phyloP scores from a whole-genome alignment of 2,888 invertebrate genomes.

The Heteromurus nitidus region DNA sequence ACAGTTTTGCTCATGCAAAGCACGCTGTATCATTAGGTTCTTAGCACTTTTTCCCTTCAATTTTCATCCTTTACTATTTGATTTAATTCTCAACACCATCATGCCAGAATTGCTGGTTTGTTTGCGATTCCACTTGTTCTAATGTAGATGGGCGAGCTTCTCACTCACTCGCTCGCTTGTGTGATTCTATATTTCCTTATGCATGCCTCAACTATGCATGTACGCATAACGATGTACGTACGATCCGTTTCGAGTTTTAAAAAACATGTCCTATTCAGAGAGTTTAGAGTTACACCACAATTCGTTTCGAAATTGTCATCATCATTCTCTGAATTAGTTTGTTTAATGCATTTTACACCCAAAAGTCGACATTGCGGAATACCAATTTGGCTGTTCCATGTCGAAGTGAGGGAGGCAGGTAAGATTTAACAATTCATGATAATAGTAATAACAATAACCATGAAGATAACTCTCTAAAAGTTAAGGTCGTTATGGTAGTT shows the following conservation, averaged over 20 bases:
- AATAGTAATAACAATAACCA: neutral
- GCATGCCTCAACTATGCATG: neutral
- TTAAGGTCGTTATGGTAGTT: neutral
- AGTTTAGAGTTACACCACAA: too few species aligned
- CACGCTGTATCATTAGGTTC: conserved; percentile 48
- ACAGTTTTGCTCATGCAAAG: conserved; percentile 63
- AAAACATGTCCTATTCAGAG: neutral
- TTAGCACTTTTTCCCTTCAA: conserved; percentile 52
- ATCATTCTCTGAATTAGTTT: conserved; percentile 10
- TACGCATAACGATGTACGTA: neutral
- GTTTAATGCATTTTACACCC: neutral
- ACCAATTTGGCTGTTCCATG: neutral
- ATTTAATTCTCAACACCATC: conserved; percentile 54
- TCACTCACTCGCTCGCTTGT: neutral
- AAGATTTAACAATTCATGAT: conserved; percentile 9
- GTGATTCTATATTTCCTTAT: neutral
- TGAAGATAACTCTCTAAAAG: too few species aligned
- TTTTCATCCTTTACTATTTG: conserved; percentile 40
- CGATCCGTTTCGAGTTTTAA: too few species aligned
- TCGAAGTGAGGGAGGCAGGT: neutral
- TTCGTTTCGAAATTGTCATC: conserved; percentile 15
- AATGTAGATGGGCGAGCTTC: neutral
- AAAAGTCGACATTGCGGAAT: neutral
- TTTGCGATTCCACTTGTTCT: conserved; percentile 35
- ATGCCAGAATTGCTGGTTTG: conserved; percentile 48